A percentile compares a stretch with the other conserved stretches of the same genome.
Conservation (phyloP, 2,113 vertebrate species). For the Pipa parva region DNA sequence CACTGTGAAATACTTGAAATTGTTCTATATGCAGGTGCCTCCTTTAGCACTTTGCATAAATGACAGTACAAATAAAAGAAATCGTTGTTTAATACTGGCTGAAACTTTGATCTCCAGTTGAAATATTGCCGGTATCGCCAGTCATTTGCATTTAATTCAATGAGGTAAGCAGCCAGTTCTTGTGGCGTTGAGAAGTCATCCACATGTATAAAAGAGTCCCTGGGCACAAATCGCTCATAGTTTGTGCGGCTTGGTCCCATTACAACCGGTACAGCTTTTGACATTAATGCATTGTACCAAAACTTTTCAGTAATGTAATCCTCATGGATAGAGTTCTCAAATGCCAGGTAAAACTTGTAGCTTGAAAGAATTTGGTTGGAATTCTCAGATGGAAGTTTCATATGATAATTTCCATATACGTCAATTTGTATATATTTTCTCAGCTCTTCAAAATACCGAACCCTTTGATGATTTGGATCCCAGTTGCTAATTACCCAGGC, state of each 20-base stretch:
- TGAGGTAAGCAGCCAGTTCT: slow-evolving; percentile 53
- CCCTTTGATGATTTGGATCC: slow-evolving; percentile 32
- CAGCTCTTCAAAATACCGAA: slow-evolving; percentile 54
- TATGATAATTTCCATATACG: slow-evolving; percentile 48
- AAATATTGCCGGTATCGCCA: slow-evolving; percentile 56
- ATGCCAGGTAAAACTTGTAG: slow-evolving; percentile 71
- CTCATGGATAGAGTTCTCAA: slow-evolving; percentile 67
- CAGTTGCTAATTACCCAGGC: slow-evolving; percentile 71
- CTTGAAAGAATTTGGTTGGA: slow-evolving; percentile 39
- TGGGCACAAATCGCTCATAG: slow-evolving; percentile 60
- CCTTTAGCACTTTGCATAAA: slow-evolving; percentile 7
- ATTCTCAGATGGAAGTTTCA: background rate
- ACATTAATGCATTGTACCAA: slow-evolving; percentile 61
- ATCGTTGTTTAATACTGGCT: background rate
- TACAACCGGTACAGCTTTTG: slow-evolving; percentile 58
- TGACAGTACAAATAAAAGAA: background rate
- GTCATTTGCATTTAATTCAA: slow-evolving; percentile 47
- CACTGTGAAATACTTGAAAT: slow-evolving; percentile 1
- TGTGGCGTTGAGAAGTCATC: slow-evolving; percentile 57
- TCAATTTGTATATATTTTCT: slow-evolving; percentile 51
- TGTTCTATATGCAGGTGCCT: background rate
- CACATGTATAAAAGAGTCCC: slow-evolving; percentile 69
- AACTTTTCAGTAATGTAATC: slow-evolving; percentile 76
- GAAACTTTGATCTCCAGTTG: slow-evolving; percentile 51
- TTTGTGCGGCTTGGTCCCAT: slow-evolving; percentile 60